Evolutionary conservation across 2,797 vertebrate genomes (phyloP).

Genomic region (Urocyon cinereoargenteus): DNA sequence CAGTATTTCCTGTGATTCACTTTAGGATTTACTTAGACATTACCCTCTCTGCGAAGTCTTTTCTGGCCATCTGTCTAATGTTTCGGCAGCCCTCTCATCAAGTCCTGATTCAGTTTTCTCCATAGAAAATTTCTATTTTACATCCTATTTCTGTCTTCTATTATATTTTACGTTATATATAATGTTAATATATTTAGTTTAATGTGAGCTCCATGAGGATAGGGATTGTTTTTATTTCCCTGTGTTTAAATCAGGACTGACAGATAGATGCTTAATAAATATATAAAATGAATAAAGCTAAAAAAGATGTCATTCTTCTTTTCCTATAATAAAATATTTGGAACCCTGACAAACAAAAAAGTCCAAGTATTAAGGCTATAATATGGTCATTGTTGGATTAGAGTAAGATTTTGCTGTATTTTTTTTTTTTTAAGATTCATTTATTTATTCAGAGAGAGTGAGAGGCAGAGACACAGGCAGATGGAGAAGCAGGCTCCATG

Average conservation of each 20-base stretch:
- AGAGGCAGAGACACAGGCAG: no score
- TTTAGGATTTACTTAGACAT: background rate
- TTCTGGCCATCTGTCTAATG: background rate
- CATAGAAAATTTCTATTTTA: background rate
- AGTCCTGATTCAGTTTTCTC: background rate
- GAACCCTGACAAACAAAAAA: background rate
- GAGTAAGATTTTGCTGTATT: background rate
- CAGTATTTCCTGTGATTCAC: fast-evolving
- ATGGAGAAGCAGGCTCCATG: no score
- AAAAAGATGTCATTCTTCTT: background rate
- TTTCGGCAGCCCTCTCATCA: background rate
- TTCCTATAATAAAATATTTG: background rate
- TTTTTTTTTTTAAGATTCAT: no score
- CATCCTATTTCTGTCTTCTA: background rate
- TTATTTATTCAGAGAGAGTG: no score
- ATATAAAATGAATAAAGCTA: background rate
- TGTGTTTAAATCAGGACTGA: background rate
- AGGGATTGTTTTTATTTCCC: background rate
- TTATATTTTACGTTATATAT: background rate
- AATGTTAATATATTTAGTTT: background rate
- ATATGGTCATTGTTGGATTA: background rate
- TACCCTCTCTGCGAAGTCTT: background rate
- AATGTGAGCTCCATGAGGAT: background rate
- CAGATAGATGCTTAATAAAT: background rate
- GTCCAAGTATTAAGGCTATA: background rate